Evolutionary conservation across 2,888 invertebrate genomes (phyloP), one percentile per base, ranked within the genome.

Genomic region (Sycophila texana): DNA sequence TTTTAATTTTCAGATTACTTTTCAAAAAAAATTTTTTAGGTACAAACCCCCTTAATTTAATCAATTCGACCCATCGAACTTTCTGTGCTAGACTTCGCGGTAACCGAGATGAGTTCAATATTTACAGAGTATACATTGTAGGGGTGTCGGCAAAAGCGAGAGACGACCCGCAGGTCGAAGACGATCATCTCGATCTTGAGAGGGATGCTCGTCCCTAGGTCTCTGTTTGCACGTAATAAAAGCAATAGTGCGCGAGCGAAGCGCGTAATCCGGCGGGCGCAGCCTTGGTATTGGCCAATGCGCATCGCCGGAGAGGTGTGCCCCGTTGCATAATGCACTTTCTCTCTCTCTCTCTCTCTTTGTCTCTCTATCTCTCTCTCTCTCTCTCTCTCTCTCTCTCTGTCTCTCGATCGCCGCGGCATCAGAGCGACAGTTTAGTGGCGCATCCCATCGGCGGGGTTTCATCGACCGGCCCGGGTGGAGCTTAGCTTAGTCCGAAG

Each of bases 401-500:
- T 30, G 3, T 30, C 30, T n/a, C n/a, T n/a, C n/a, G n/a, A n/a
- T n/a, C n/a, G 26, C 2, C 26, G 22, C 22, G 1, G 57, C 18
- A 3, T 4, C 18, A 39, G 51, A n/a, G 57, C 18, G 83, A 81
- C 83, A 84, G 39, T 26, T 13, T 16, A n/a, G 58, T 14, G 83
- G 84, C 84, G 83, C 83, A 85, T 86, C 84, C 84, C 85, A 86
- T 85, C 84, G 85, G 85, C 86, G 85, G 87, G 86, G 86, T 88
- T 88, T 88, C 88, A 88, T 88, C 89, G 89, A 88, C 87, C 88
- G 84, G 87, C 87, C 85, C 85, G 85, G 85, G 85, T 82, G 84
- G 84, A 86, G 87, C 86, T 88, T 86, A 86, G 87, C 86, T 86
- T 85, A 84, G 85, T 84, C 82, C 65, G 84, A 39, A 39, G 39